Base-by-base conservation (phyloP, 2,888 invertebrate species). In the Dryobotodes eremita region DNA sequence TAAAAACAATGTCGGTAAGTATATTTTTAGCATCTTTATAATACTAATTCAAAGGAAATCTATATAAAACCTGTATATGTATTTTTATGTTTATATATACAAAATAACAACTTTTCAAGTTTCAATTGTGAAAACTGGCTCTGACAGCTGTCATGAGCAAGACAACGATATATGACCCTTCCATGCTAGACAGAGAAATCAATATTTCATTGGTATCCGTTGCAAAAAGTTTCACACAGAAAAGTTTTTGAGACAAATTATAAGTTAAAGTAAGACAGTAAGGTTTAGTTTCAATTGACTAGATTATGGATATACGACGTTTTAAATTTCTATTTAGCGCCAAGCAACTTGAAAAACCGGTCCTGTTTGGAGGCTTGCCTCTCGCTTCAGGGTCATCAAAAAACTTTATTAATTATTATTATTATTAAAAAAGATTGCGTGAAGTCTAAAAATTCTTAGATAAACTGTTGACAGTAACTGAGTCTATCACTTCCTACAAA, bases 91-190 rank as follows among this genome's bases (percentile, higher is more conserved):
- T 48, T 77, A 61, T 23, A 20, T 61, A n/a, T 20, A 84, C 72
- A 17, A 79, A 70, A 81, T 89, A 90, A 88, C 92, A 91, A 91
- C 92, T 92, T 92, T 92, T 93, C 90, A 91, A 92, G 91, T 92
- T 92, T 90, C 93, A 92, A 93, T 94, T 92, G 92, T 94, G 93
- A 93, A 94, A 95, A 94, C 94, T 95, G 93, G 94, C 93, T 94
- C 86, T 92, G 94, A 93, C 93, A 94, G 93, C 92, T 92, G 91
- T 88, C 87, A 79, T 70, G 92, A 93, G 59, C 57, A 92, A 88
- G 94, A 95, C 75, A 77, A 59, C 71, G 3, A 66, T 86, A 90
- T 80, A 65, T 50, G 6, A 42, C 4, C 42, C 5, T 6, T 15
- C 0, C 17, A 17, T 48, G 89, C 23, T 23, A 76, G 83, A 93